Evolutionary conservation across 2,888 invertebrate genomes (phyloP).

Genomic region (Chaitophorus viminalis): DNA sequence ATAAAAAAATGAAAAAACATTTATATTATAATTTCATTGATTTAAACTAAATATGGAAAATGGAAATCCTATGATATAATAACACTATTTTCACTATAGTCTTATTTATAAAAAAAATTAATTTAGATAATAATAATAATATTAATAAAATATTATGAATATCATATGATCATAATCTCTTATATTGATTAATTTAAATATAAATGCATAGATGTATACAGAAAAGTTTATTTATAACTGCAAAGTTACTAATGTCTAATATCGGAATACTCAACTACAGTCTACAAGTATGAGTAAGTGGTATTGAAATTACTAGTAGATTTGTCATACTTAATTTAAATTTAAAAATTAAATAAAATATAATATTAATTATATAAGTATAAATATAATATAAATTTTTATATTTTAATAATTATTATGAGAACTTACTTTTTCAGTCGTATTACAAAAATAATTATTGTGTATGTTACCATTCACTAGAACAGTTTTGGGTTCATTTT

Average conservation of each 20-base stretch:
- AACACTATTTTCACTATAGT: not conserved
- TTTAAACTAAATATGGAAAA: not conserved
- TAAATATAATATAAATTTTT: no score
- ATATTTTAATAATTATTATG: no score
- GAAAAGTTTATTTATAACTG: not conserved
- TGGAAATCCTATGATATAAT: not conserved
- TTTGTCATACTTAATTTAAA: no score
- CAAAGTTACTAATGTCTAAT: no score
- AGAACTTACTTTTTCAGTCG: conserved; percentile 47
- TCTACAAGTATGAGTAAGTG: no score
- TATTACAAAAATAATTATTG: conserved; percentile 31
- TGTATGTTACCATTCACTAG: conserved; percentile 2
- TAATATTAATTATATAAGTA: no score
- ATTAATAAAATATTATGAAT: not conserved
- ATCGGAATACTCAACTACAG: no score
- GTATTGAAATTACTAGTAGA: no score
- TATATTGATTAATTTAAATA: no score
- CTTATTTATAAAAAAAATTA: not conserved
- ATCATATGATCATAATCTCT: no score
- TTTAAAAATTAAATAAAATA: no score
- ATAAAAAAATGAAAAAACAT: not conserved
- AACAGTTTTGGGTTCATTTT: conserved; percentile 41
- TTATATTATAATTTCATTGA: not conserved
- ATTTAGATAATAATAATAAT: not conserved
- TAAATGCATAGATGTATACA: not conserved